Conservation (phyloP, 1,140 invertebrate genomes). For the Acromyrmex echinatior region DNA sequence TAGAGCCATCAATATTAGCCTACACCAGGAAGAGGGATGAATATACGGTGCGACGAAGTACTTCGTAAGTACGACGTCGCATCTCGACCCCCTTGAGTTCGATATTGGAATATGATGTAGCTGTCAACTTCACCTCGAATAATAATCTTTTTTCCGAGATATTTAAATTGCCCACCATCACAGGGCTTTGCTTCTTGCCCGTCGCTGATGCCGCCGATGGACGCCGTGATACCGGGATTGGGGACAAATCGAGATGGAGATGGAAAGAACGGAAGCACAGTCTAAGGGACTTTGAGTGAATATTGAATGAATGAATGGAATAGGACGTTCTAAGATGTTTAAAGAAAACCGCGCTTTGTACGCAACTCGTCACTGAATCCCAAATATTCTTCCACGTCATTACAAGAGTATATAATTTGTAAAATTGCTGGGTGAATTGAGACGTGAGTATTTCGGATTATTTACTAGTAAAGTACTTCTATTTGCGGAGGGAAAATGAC, state of each 20-base stretch:
- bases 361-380: conserved; percentile 51
- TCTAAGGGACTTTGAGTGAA: conserved; percentile 74
- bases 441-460: conserved; percentile 31
- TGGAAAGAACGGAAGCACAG: conserved; percentile 35
- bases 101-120: conserved; percentile 78
- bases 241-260: conserved; percentile 67
- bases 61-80: conserved; percentile 44
- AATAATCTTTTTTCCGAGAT: conserved; percentile 77
- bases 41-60: conserved; percentile 31
- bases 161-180: conserved; percentile 77
- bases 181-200: conserved; percentile 68
- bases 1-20: conserved; percentile 69
- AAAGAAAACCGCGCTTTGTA: conserved; percentile 41
- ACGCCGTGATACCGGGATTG: conserved; percentile 64
- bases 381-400: conserved; percentile 35
- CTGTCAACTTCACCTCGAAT: conserved; percentile 74
- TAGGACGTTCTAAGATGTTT: conserved; percentile 49
- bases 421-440: conserved; percentile 24
- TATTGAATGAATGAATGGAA: conserved; percentile 72
- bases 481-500: conserved; percentile 26
- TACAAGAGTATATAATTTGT: conserved; percentile 51
- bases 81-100: conserved; percentile 58
- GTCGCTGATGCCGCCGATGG: conserved; percentile 56
- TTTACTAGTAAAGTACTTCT: conserved; percentile 38
- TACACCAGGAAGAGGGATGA: conserved; percentile 50